These are phyloP conservation scores for Ibidorhyncha struthersii DNA, from an alignment of 2,113 vertebrate genomes.

Conservation along the genomic window DNA sequence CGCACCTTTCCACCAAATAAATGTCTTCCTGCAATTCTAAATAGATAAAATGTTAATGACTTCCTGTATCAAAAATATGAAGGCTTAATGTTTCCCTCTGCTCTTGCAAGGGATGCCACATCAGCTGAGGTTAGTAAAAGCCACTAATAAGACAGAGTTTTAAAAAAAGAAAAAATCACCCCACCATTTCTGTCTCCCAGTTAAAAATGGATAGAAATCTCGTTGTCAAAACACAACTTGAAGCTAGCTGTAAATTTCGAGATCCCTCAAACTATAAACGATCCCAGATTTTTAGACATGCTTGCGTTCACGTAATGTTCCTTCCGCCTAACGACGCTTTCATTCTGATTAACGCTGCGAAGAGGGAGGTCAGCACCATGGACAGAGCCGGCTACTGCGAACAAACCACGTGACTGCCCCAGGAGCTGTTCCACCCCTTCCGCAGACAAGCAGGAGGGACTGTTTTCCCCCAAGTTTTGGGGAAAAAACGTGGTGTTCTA, in stretches of 20 bases:
- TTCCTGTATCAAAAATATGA: not conserved
- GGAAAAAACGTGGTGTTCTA: accelerated
- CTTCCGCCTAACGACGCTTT: not conserved
- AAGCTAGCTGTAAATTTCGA: not conserved
- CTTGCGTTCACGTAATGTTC: accelerated
- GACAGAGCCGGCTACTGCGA: slow-evolving; percentile 44
- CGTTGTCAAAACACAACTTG: not conserved
- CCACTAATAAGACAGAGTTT: not conserved
- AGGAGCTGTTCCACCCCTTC: not conserved
- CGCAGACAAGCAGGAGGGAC: accelerated
- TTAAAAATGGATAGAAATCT: not conserved
- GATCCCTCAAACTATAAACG: not conserved
- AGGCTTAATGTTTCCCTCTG: not conserved
- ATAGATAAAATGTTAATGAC: not conserved
- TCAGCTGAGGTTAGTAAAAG: not conserved
- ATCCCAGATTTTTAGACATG: not conserved
- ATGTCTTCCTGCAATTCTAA: not conserved
- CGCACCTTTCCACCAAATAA: not conserved
- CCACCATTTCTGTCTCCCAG: not conserved
- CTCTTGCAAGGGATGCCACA: not conserved
- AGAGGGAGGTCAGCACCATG: slow-evolving; percentile 71
- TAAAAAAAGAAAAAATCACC: accelerated
- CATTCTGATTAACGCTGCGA: accelerated
- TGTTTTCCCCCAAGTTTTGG: accelerated
- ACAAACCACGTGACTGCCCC: not conserved